These are phyloP conservation scores for Blastomussa wellsi DNA, from an alignment of 92 coral and sea anemone genomes.

Conservation along the genomic window DNA sequence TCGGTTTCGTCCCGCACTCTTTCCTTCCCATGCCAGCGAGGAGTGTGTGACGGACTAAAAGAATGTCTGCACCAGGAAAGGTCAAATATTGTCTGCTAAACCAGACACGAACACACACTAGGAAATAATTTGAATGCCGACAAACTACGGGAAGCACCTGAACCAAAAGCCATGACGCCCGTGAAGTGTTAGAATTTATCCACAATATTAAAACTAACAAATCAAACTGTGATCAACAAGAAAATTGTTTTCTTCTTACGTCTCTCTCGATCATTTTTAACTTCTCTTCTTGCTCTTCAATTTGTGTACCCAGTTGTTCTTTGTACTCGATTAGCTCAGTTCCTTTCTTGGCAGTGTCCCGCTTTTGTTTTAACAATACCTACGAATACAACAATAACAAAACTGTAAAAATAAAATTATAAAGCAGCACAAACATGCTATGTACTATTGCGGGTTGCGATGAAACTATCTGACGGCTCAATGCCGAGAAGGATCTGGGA, in stretches of 20 bases:
- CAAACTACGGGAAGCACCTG: not conserved
- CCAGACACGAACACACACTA: not conserved
- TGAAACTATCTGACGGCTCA: not conserved
- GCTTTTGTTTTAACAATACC: constrained; percentile 63
- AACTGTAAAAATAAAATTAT: not conserved
- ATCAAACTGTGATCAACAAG: not conserved
- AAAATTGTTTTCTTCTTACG: constrained; percentile 40
- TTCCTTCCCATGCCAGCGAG: too few species aligned
- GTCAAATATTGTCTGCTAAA: not conserved
- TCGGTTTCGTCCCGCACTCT: too few species aligned
- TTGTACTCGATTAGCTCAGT: constrained; percentile 71
- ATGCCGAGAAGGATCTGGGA: not conserved
- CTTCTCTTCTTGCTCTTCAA: constrained; percentile 70
- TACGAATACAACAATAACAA: not conserved
- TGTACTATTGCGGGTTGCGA: not conserved
- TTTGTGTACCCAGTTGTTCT: constrained; percentile 56
- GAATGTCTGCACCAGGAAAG: not conserved
- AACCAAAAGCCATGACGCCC: not conserved
- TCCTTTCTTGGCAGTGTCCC: constrained; percentile 67
- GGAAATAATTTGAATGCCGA: not conserved
- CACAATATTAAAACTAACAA: not conserved
- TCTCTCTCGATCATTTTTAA: constrained; percentile 75
- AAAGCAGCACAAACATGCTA: not conserved
- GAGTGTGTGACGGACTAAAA: too few species aligned
- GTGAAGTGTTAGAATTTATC: not conserved